Evolutionary conservation across 2,888 invertebrate genomes (phyloP), one percentile per base, ranked within the genome.

Genomic region (Macrosoma leucophasiata): DNA sequence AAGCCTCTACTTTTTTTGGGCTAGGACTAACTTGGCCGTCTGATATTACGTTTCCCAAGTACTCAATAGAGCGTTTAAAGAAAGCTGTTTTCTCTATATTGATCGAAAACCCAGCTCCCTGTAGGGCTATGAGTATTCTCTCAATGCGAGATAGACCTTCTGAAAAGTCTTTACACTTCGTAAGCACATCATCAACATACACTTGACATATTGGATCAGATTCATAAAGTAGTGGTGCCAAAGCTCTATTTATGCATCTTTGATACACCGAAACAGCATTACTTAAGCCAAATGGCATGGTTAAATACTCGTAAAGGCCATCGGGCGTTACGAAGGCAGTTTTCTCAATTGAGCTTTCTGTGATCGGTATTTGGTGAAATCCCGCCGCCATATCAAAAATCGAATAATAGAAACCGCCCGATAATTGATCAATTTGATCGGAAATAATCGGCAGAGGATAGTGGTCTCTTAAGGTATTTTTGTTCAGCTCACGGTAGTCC

Each of bases 401-500:
- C 2, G 21, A 13, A 13, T 13, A 36, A 9, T 13, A 36, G 3
- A 12, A 4, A 12, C 30, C 36, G 2, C 21, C 26, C 8, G 22
- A 19, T 7, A 31, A 12, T 25, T 31, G 18, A 18, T 31, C 31
- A 4, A 36, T 36, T 15, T 31, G 22, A 13, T 33, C 27, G 5
- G 27, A 14, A 9, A 33, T 33, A 1, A 33, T 6, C 6, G 28
- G 32, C 5, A 34, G 14, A 2, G 34, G 34, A 14, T 23, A 36
- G 20, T 28, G 31, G 6, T 36, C 36, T 4, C 28, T 13, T 7
- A 27, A 6, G 2, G 36, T 31, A 8, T 36, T 36, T 6, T 10
- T 11, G 6, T 33, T 38, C 5, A 35, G 12, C 29, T 35, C 34
- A 54, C 43, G 13, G 22, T 36, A 43, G 13, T 48, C 51, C 1